Conservation (phyloP, 2,797 vertebrate genomes). For the Etheostoma perlongum region DNA sequence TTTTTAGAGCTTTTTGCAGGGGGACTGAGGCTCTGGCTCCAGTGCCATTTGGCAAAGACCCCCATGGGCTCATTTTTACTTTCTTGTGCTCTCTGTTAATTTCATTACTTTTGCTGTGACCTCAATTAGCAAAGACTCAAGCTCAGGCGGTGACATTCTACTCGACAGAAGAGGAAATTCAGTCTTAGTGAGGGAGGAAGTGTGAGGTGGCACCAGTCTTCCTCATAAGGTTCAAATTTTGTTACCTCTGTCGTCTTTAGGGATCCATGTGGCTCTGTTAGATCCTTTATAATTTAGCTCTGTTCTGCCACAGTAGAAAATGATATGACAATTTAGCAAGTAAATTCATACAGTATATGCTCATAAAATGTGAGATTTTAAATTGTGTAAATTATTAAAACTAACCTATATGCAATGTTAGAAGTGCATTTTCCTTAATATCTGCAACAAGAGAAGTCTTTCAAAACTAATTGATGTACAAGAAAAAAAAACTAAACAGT, state of each 20-base stretch:
- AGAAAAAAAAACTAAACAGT: conserved; percentile 3
- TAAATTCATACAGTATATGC: conserved; percentile 3
- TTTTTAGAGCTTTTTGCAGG: conserved; percentile 75
- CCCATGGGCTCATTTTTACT: conserved; percentile 73
- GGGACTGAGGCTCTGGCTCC: conserved; percentile 70
- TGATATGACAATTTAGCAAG: conserved; percentile 3
- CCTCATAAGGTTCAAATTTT: conserved; percentile 47
- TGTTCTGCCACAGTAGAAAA: conserved; percentile 29
- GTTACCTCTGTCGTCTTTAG: conserved; percentile 45
- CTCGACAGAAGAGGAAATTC: conserved; percentile 57
- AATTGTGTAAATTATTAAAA: not conserved
- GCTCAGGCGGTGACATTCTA: conserved; percentile 70
- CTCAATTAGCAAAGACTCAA: conserved; percentile 82
- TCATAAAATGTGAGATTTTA: not conserved
- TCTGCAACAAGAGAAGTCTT: not conserved
- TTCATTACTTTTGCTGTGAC: conserved; percentile 83
- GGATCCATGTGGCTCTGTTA: conserved; percentile 23
- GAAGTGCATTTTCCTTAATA: not conserved
- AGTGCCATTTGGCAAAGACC: conserved; percentile 72
- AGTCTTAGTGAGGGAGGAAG: conserved; percentile 45
- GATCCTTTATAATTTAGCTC: conserved; percentile 34
- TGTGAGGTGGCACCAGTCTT: conserved; percentile 39
- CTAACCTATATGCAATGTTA: conserved; percentile 8
- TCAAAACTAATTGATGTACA: conserved; percentile 10
- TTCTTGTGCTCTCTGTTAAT: conserved; percentile 82